These are phyloP conservation scores for Pseudochaenichthys georgianus DNA, from an alignment of 2,797 vertebrate species.

Conservation along the genomic window DNA sequence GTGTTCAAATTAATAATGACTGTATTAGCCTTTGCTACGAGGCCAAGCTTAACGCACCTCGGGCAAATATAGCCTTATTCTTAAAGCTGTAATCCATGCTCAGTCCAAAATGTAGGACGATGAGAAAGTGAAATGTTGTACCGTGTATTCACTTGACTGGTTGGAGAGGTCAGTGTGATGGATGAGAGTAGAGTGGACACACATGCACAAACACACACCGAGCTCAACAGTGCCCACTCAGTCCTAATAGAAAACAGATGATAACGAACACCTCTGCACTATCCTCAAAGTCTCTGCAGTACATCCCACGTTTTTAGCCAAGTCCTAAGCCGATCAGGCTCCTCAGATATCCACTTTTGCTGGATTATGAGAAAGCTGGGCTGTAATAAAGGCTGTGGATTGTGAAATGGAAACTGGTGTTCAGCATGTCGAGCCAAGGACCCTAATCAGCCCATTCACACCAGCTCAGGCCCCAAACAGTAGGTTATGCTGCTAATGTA, in stretches of 20 bases:
- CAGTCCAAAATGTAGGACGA: slow-evolving; percentile 37
- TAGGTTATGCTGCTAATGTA: slow-evolving; percentile 78
- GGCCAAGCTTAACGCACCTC: slow-evolving; percentile 19
- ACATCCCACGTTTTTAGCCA: slow-evolving; percentile 62
- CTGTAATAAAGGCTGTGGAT: slow-evolving; percentile 75
- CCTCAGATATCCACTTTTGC: slow-evolving; percentile 74
- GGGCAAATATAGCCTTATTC: slow-evolving; percentile 31
- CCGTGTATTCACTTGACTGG: slow-evolving; percentile 40
- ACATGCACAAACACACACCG: slow-evolving; percentile 9
- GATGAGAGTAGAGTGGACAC: slow-evolving; percentile 41
- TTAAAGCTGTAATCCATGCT: slow-evolving; percentile 41
- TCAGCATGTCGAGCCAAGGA: slow-evolving; percentile 73
- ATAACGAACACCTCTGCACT: slow-evolving; percentile 65
- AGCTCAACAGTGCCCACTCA: slow-evolving; percentile 36
- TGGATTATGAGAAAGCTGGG: slow-evolving; percentile 74
- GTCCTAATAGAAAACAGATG: slow-evolving; percentile 54
- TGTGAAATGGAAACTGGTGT: slow-evolving; percentile 76
- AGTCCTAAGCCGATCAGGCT: slow-evolving; percentile 73
- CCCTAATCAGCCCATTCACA: slow-evolving; percentile 82
- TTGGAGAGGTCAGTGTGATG: slow-evolving; percentile 46
- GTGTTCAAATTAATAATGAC: slow-evolving; percentile 28
- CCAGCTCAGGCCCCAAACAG: slow-evolving; percentile 68
- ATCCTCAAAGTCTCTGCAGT: slow-evolving; percentile 43
- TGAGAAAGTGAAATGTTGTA: slow-evolving; percentile 40
- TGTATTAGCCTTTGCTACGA: slow-evolving; percentile 15